These are phyloP conservation scores for Blera fallax DNA, from an alignment of 2,888 invertebrate species.

Conservation along the genomic window DNA sequence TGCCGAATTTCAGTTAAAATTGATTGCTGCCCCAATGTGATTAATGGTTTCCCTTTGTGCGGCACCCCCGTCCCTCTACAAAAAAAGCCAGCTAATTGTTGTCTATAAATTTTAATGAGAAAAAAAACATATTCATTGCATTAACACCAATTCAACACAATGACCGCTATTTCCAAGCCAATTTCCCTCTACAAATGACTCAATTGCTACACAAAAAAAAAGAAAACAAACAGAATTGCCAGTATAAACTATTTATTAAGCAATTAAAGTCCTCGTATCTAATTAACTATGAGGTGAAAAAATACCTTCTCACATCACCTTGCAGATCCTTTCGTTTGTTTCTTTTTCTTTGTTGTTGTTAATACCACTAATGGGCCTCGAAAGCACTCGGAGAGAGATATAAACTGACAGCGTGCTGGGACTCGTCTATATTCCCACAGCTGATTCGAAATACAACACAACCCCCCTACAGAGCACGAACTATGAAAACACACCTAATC, in stretches of 20 bases:
- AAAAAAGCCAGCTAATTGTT: slow-evolving; percentile 8
- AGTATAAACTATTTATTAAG: slow-evolving; percentile 24
- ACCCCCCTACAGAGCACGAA: background rate
- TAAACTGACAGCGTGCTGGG: background rate
- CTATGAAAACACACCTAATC: slow-evolving; percentile 18
- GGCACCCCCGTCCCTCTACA: background rate
- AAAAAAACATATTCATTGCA: background rate
- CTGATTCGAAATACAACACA: background rate
- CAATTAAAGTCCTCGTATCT: slow-evolving; percentile 34
- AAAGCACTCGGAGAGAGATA: background rate
- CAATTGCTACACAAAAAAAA: background rate
- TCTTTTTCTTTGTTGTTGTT: background rate
- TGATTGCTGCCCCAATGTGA: slow-evolving; percentile 16
- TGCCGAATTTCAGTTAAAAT: slow-evolving; percentile 27
- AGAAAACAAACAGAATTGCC: background rate
- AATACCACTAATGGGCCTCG: slow-evolving; percentile 21
- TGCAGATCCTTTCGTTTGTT: background rate
- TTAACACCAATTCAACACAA: slow-evolving; percentile 6
- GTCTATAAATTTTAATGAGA: slow-evolving; percentile 9
- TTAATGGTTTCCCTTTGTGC: slow-evolving; percentile 8
- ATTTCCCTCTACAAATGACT: background rate
- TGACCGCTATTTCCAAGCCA: background rate
- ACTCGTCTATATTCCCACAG: background rate
- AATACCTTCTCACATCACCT: background rate
- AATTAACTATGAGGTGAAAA: slow-evolving; percentile 4